Evolutionary conservation across 2,888 invertebrate species (phyloP).

Genomic region (Acholoe squamosa): DNA sequence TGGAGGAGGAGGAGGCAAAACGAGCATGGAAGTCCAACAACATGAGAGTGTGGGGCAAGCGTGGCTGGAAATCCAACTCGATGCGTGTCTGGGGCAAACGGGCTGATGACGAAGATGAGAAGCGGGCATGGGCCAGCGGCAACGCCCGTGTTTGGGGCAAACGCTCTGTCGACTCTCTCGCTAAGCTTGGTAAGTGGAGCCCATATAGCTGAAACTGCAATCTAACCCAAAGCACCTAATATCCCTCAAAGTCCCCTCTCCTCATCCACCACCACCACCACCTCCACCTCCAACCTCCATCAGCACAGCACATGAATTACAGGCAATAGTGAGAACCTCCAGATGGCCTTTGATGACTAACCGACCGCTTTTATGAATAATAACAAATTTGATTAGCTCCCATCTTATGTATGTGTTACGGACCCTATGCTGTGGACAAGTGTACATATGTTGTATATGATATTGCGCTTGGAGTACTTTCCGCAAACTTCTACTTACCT

Average conservation of each 20-base stretch:
- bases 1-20: constrained; percentile 44
- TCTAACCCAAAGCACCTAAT: constrained; percentile 11
- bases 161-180: constrained; percentile 36
- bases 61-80: constrained; percentile 63
- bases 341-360: neutral
- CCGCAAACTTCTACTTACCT: neutral
- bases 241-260: neutral
- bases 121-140: constrained; percentile 63
- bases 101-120: constrained; percentile 48
- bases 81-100: constrained; percentile 67
- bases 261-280: constrained; percentile 28
- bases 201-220: constrained; percentile 38
- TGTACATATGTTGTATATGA: neutral
- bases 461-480: neutral
- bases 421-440: constrained; percentile 1
- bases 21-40: constrained; percentile 64
- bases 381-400: neutral
- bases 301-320: constrained; percentile 8
- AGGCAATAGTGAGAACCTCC: neutral
- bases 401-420: neutral
- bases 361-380: neutral
- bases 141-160: constrained; percentile 68
- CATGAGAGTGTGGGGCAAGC: constrained; percentile 68
- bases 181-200: constrained; percentile 58
- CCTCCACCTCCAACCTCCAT: constrained; percentile 23